Evolutionary conservation across 1,140 invertebrate species (phyloP).

Genomic region (Scaptomyza hsui): DNA sequence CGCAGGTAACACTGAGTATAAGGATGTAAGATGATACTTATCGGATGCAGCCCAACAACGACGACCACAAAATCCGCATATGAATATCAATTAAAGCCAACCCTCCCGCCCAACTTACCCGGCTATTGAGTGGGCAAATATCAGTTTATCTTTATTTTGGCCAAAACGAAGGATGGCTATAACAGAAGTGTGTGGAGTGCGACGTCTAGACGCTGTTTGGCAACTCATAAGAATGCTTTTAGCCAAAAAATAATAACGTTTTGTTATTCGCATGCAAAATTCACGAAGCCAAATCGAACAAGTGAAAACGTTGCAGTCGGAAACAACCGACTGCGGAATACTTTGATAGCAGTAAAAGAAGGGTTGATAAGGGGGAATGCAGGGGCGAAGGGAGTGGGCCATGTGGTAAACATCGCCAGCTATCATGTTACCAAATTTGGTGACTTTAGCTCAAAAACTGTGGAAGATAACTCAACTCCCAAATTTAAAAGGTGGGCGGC

Average conservation of each 20-base stretch:
- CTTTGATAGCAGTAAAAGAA: no score
- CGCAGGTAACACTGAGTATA: constrained; percentile 40
- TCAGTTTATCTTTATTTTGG: neutral
- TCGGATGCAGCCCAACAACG: constrained; percentile 66
- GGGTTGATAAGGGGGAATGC: no score
- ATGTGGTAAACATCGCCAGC: no score
- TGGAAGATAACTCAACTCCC: no score
- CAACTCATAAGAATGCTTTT: constrained; percentile 24
- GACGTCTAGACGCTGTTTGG: constrained; percentile 31
- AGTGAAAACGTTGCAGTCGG: no score
- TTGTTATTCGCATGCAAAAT: constrained; percentile 27
- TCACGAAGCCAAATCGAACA: no score
- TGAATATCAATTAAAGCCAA: constrained; percentile 70
- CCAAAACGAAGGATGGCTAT: neutral
- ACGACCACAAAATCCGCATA: constrained; percentile 56
- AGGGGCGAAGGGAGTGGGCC: no score
- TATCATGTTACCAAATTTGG: no score
- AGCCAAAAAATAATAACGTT: constrained; percentile 22
- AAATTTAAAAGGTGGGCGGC: no score
- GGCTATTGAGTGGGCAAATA: constrained; percentile 1
- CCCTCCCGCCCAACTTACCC: neutral
- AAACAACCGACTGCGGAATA: no score
- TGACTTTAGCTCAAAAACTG: no score
- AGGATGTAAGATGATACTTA: constrained; percentile 59
- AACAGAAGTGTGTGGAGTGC: neutral